A percentile compares a stretch with the other conserved stretches of the same genome.
phyloP scores from a whole-genome alignment of 2,797 vertebrate genomes.

The Gallinago solitaria region DNA sequence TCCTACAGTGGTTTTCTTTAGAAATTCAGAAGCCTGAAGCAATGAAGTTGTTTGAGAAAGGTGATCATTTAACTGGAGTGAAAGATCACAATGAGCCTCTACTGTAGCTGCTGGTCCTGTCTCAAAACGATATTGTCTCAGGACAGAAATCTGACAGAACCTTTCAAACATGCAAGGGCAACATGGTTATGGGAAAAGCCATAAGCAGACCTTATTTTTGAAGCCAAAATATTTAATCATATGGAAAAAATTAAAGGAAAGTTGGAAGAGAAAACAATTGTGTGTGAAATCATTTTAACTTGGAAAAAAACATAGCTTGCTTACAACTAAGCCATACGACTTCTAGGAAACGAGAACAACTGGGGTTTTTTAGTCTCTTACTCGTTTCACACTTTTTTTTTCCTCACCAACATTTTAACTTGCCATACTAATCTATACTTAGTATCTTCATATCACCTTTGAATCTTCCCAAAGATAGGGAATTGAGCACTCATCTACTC shows the following conservation, averaged over 20 bases:
- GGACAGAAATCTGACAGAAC: neutral
- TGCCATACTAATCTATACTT: neutral
- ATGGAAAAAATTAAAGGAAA: neutral
- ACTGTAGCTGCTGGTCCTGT: neutral
- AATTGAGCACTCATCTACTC: neutral
- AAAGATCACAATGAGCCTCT: neutral
- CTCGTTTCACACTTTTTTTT: neutral
- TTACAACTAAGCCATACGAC: neutral
- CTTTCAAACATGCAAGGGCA: neutral
- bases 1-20: neutral
- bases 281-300: neutral
- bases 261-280: neutral
- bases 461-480: neutral
- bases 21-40: neutral
- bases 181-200: neutral
- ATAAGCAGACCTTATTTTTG: neutral
- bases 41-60: neutral
- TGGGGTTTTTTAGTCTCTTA: fast-evolving
- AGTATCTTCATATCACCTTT: neutral
- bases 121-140: neutral
- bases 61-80: neutral
- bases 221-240: neutral
- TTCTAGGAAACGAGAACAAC: neutral
- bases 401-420: neutral
- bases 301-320: neutral